These are phyloP conservation scores for Diplazon laetatorius DNA, from an alignment of 2,888 invertebrate genomes.

Conservation along the genomic window DNA sequence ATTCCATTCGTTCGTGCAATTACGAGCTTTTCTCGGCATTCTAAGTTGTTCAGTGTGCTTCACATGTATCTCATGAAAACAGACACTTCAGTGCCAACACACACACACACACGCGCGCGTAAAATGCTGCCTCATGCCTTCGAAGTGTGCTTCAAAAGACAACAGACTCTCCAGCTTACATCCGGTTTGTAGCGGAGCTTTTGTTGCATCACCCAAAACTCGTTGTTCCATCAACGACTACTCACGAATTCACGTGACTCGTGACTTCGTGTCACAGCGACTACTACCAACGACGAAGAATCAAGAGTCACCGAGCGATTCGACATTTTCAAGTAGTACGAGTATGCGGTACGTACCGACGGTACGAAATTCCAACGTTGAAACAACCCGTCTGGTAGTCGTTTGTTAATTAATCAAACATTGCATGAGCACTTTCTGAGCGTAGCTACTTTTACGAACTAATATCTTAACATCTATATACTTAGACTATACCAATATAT, in stretches of 20 bases:
- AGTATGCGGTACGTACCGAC: neutral
- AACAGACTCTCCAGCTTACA: neutral
- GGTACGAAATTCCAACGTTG: neutral
- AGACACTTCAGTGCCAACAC: neutral
- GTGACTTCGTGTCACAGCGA: neutral
- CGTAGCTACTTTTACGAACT: neutral
- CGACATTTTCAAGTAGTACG: neutral
- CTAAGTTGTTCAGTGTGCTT: neutral
- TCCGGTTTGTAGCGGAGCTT: neutral
- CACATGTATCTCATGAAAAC: neutral
- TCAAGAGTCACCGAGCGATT: neutral
- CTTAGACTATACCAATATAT: too few relatives aligned
- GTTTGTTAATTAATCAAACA: neutral
- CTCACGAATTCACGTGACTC: neutral
- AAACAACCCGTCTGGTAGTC: neutral
- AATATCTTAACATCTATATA: too few relatives aligned
- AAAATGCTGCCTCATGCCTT: neutral
- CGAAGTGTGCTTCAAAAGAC: neutral
- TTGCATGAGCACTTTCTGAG: neutral
- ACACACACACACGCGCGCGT: neutral
- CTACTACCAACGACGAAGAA: neutral
- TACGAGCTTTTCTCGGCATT: neutral
- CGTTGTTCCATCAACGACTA: constrained; percentile 6
- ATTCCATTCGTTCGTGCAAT: neutral
- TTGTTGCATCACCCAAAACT: neutral